These are phyloP conservation scores for Dynastes maya DNA, from an alignment of 2,888 invertebrate genomes.

Conservation along the genomic window DNA sequence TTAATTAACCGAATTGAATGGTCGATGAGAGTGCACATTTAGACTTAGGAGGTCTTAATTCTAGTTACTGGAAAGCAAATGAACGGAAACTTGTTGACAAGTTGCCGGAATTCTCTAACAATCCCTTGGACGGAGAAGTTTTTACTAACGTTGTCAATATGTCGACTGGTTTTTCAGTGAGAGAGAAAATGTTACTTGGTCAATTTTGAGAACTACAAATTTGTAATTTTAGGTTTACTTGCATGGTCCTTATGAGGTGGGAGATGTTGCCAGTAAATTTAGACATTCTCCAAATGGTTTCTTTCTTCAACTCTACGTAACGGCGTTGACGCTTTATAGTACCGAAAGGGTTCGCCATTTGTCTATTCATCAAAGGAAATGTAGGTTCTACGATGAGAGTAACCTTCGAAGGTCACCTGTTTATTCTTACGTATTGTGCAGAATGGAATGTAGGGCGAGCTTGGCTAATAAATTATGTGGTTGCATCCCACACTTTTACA, in stretches of 20 bases:
- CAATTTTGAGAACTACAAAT: not conserved
- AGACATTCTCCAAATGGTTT: conserved; percentile 63
- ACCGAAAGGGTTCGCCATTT: conserved; percentile 67
- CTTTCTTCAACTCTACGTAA: conserved; percentile 66
- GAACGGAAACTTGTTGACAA: conserved; percentile 73
- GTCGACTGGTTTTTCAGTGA: conserved; percentile 78
- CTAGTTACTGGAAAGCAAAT: conserved; percentile 75
- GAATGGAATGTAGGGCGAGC: conserved; percentile 80
- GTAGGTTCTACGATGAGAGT: conserved; percentile 79
- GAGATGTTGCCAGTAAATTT: conserved; percentile 75
- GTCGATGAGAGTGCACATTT: too few relatives aligned
- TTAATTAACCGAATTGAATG: too few relatives aligned
- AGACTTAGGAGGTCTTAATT: conserved; percentile 25
- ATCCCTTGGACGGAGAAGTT: conserved; percentile 84
- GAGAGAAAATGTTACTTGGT: conserved; percentile 21
- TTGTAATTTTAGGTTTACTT: conserved; percentile 72
- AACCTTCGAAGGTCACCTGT: conserved; percentile 78
- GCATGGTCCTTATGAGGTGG: conserved; percentile 80
- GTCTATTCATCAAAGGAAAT: conserved; percentile 78
- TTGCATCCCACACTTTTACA: conserved; percentile 84
- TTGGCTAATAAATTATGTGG: conserved; percentile 77
- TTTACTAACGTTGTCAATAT: conserved; percentile 83
- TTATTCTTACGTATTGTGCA: conserved; percentile 81
- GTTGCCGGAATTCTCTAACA: conserved; percentile 74
- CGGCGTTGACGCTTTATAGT: conserved; percentile 66